Percentiles rank a stretch among this genome's conserved stretches.
phyloP scores from a whole-genome alignment of 2,888 invertebrate species.

The Bembecia ichneumoniformis region DNA sequence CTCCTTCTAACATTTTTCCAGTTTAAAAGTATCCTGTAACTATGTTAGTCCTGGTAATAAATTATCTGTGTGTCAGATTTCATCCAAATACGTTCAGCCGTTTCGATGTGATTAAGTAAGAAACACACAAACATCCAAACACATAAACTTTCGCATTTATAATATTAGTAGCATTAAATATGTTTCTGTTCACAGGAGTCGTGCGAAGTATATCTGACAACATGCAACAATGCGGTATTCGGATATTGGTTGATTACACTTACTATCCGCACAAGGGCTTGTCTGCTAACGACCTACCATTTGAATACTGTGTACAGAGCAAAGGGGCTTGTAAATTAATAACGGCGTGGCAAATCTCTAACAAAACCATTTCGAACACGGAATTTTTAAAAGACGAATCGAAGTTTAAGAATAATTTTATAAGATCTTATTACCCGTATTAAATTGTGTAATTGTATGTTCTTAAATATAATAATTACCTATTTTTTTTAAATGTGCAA shows the following conservation, averaged over 20 bases:
- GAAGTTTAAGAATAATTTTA: conserved; percentile 45
- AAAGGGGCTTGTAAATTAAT: conserved; percentile 49
- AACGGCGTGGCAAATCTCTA: conserved; percentile 56
- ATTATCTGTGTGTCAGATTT: too few species aligned
- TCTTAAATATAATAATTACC: too few species aligned
- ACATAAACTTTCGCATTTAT: too few species aligned
- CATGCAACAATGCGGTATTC: conserved; percentile 36
- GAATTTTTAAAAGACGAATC: conserved; percentile 48
- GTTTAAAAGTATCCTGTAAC: too few species aligned
- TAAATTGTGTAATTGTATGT: not conserved
- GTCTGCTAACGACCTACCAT: conserved; percentile 23
- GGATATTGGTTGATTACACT: conserved; percentile 48
- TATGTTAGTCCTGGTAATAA: too few species aligned
- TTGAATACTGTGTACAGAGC: conserved; percentile 48
- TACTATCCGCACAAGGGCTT: conserved; percentile 42
- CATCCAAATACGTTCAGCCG: too few species aligned
- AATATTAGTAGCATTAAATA: too few species aligned
- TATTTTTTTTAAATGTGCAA: too few species aligned
- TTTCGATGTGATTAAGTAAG: too few species aligned
- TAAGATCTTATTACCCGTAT: conserved; percentile 15
- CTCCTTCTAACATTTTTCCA: too few species aligned
- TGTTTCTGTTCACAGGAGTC: conserved; percentile 28
- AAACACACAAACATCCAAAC: too few species aligned
- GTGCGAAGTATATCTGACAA: conserved; percentile 41
- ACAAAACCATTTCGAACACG: conserved; percentile 49